Conservation (phyloP, 2,888 invertebrate genomes). For the Brenthis daphne region DNA sequence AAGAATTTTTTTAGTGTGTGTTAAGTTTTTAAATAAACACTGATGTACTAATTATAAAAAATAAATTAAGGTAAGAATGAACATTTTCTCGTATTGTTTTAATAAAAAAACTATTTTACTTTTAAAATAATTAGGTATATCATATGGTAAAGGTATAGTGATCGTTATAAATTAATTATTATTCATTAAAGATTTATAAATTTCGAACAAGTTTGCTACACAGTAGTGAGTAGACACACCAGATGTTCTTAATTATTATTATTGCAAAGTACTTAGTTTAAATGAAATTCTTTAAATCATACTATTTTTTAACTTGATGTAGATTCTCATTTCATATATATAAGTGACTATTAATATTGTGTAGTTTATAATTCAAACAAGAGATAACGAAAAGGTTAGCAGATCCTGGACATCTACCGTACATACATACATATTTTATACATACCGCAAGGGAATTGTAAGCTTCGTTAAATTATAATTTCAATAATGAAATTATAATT, state of each 20-base stretch:
- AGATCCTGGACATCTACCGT: background rate
- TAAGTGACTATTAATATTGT: conserved; percentile 4
- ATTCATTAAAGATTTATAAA: too few species aligned
- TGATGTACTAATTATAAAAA: conserved; percentile 3
- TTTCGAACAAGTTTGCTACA: too few species aligned
- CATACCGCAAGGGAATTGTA: too few species aligned
- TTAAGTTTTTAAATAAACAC: conserved; percentile 1
- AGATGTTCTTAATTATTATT: too few species aligned
- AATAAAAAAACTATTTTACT: background rate
- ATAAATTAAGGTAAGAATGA: conserved; percentile 1
- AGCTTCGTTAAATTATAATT: too few species aligned
- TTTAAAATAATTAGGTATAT: too few species aligned
- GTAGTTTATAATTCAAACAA: conserved; percentile 9
- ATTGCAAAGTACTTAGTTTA: too few species aligned
- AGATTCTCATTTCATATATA: background rate
- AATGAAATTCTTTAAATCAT: background rate
- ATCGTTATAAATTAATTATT: too few species aligned
- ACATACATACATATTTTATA: background rate
- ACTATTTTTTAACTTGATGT: background rate
- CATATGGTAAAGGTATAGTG: too few species aligned
- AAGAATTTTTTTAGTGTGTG: background rate
- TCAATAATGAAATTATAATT: too few species aligned
- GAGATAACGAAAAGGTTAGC: conserved; percentile 13
- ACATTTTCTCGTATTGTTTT: background rate
- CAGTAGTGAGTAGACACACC: too few species aligned